Evolutionary conservation across 2,888 invertebrate genomes (phyloP), one percentile per base, ranked within the genome.

Genomic region (Sympetrum striolatum): DNA sequence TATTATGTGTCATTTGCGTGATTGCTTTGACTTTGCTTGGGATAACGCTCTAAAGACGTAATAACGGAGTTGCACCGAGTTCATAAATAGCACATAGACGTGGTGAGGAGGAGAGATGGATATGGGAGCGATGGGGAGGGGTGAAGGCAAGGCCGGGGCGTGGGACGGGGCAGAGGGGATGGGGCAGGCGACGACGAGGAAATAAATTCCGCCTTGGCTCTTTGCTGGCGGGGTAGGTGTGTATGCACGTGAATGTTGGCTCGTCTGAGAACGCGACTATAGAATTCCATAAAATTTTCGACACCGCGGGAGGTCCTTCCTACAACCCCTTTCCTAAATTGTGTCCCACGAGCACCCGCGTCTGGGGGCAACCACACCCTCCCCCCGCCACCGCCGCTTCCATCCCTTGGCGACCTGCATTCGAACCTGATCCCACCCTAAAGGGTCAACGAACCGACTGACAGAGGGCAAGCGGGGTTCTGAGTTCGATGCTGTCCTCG

Each of bases 271-370:
- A 86, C 60, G 86, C 86, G 73, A 86, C 86, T 86, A 86, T 60
- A 86, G 86, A 86, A 86, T 86, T 86, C 86, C 86, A 86, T 86
- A 86, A 86, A 86, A 86, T 86, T 86, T 86, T 86, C 86, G 86
- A 64, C 86, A 86, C 86, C 86, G 86, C 86, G 86, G 86, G 86
- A 86, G 86, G 86, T 86, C 86, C 86, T 82, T 58, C 82, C 58
- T 60, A n/a, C 64, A 31, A 31, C 73, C 82, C 82, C 82, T 81
- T 48, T 25, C 53, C 81, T 25, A 31, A 73, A 25, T 44, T 81
- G 39, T 48, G 81, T 81, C 81, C 81, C 58, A 60, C 5, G 18
- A n/a, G 58, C 31, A 35, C 82, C 18, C 86, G 86, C 60, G 86
- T 37, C 86, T 35, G 35, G 82, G 82, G 82, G 82, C 58, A 82